A percentile compares a stretch with the other conserved stretches of the same genome.
These are phyloP conservation scores for Corythornis cristatus DNA, from an alignment of 2,113 vertebrate species.

Conservation along the genomic window DNA sequence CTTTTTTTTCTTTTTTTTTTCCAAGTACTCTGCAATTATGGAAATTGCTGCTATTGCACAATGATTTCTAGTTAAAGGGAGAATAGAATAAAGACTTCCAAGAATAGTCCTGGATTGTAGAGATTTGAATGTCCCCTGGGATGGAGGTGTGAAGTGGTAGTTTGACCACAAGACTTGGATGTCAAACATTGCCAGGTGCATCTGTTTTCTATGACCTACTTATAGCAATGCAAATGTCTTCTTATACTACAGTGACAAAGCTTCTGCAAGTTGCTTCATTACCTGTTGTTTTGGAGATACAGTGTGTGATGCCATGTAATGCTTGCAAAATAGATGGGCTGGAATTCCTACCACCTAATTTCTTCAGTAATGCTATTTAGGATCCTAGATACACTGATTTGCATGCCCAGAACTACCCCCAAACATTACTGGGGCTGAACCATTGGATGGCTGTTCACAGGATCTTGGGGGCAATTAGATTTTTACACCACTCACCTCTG, in stretches of 20 bases:
- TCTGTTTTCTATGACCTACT: background rate
- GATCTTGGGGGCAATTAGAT: background rate
- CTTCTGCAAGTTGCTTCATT: background rate
- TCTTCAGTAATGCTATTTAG: background rate
- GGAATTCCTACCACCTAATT: background rate
- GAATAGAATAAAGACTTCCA: background rate
- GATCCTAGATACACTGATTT: background rate
- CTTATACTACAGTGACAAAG: background rate
- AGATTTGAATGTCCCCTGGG: background rate
- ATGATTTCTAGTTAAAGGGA: background rate
- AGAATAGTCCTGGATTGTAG: background rate
- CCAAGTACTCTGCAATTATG: background rate
- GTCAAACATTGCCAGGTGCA: background rate
- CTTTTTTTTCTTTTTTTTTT: background rate
- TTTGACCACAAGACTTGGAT: background rate
- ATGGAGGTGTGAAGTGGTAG: background rate
- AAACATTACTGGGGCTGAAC: background rate
- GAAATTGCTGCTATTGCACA: no score
- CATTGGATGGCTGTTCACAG: background rate
- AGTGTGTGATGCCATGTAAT: background rate
- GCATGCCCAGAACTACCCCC: background rate
- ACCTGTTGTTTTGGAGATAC: background rate
- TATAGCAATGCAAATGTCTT: background rate
- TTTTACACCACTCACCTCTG: fast-evolving
- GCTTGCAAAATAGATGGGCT: background rate